A percentile compares a stretch with the other conserved stretches of the same genome.
Conservation (phyloP, 2,113 vertebrate species). For the Aptenodytes patagonicus region DNA sequence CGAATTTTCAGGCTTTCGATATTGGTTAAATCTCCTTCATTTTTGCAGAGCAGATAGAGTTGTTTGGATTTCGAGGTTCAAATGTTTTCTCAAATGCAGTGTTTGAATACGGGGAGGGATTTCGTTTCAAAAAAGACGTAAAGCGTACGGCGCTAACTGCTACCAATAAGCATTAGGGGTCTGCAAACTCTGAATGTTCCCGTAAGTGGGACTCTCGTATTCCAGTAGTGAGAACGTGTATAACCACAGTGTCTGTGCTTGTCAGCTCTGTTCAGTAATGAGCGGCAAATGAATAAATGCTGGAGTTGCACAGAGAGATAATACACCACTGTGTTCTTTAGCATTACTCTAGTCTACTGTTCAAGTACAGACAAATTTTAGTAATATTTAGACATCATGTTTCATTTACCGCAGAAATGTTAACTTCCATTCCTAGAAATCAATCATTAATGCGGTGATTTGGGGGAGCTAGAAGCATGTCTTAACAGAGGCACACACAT, state of each 20-base stretch:
- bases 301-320: neutral
- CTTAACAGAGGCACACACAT: neutral
- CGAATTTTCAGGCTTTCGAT: fast-evolving
- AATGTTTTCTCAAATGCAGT: neutral
- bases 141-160: fast-evolving
- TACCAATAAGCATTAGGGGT: neutral
- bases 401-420: neutral
- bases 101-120: neutral
- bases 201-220: fast-evolving
- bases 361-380: neutral
- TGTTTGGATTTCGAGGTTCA: neutral
- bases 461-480: neutral
- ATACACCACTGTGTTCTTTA: neutral
- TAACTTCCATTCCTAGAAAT: neutral
- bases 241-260: fast-evolving
- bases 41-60: neutral
- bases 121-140: neutral
- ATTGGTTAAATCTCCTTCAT: neutral
- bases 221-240: neutral
- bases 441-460: neutral
- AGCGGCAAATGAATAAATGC: neutral
- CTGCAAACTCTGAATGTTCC: neutral
- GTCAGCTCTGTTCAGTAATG: neutral
- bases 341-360: neutral
- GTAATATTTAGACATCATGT: neutral